These are phyloP conservation scores for Nothoprocta perdicaria DNA, from an alignment of 2,113 vertebrate genomes.

Conservation along the genomic window DNA sequence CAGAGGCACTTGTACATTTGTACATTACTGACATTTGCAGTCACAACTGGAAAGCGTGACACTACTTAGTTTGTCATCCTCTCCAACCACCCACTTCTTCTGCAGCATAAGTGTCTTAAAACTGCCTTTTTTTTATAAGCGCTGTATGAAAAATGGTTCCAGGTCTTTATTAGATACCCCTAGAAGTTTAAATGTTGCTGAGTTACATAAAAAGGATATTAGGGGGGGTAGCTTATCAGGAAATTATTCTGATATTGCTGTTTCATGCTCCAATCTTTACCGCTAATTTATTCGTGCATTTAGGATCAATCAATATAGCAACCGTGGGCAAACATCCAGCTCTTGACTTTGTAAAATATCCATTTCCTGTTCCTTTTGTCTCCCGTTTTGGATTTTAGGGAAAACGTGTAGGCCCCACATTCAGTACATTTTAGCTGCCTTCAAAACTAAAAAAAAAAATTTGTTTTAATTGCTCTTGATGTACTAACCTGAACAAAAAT, in stretches of 20 bases:
- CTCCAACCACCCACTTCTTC: background rate
- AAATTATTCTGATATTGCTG: background rate
- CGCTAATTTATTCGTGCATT: background rate
- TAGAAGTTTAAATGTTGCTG: slow-evolving; percentile 16
- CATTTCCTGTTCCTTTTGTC: background rate
- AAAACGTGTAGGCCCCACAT: background rate
- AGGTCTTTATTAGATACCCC: background rate
- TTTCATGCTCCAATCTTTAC: background rate
- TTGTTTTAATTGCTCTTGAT: background rate
- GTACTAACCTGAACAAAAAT: background rate
- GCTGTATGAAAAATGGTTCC: background rate
- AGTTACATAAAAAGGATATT: background rate
- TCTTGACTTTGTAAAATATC: background rate
- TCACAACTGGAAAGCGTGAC: slow-evolving; percentile 27
- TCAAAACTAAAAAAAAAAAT: background rate
- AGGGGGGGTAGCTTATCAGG: background rate
- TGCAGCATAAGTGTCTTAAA: background rate
- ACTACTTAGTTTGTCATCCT: slow-evolving; percentile 8
- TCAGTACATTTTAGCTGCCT: background rate
- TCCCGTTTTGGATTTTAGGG: background rate
- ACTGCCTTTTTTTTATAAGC: background rate
- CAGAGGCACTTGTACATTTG: background rate
- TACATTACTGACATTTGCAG: slow-evolving; percentile 4
- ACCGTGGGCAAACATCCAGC: background rate
- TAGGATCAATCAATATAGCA: background rate